Percentiles rank a stretch among this genome's conserved stretches.
phyloP scores from a whole-genome alignment of 2,113 vertebrate species.

The Xyliphius kryptos region DNA sequence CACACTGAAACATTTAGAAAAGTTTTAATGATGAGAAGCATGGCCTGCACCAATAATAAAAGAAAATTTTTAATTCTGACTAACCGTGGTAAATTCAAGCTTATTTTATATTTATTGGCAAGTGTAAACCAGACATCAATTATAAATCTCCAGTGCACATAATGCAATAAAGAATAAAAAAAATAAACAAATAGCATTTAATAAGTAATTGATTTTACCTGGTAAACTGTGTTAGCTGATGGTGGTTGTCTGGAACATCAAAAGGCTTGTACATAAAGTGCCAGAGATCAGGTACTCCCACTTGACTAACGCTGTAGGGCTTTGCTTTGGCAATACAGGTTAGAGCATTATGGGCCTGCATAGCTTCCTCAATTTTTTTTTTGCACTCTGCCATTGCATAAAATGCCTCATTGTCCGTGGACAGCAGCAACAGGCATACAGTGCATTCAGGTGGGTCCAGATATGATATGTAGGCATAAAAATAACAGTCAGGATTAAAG shows the following conservation, averaged over 20 bases:
- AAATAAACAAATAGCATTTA: too few species aligned
- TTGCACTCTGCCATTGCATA: slow-evolving; percentile 85
- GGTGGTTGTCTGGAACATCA: slow-evolving; percentile 84
- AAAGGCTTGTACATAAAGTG: slow-evolving; percentile 94
- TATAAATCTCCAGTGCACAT: too few species aligned
- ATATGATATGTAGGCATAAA: slow-evolving; percentile 89
- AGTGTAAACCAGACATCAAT: too few species aligned
- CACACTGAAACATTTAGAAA: too few species aligned
- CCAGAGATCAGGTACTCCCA: slow-evolving; percentile 82
- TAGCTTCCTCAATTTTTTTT: slow-evolving; percentile 78
- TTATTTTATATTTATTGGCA: too few species aligned
- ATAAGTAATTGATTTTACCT: slow-evolving; percentile 64
- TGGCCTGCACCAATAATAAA: too few species aligned
- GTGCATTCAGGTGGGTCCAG: slow-evolving; percentile 78
- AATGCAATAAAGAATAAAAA: too few species aligned
- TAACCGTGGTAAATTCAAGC: too few species aligned
- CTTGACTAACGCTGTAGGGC: slow-evolving; percentile 73
- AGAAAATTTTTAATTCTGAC: too few species aligned
- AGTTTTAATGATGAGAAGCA: too few species aligned
- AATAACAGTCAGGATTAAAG: slow-evolving; percentile 90
- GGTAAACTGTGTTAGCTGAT: slow-evolving; percentile 90
- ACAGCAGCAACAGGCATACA: slow-evolving; percentile 84
- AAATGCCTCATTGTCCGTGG: slow-evolving; percentile 87
- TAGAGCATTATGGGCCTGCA: slow-evolving; percentile 75
- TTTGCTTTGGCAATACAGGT: slow-evolving; percentile 67